Evolutionary conservation across 2,797 vertebrate genomes (phyloP), one percentile per base, ranked within the genome.

Genomic region (Rhadinocentrus ornatus): DNA sequence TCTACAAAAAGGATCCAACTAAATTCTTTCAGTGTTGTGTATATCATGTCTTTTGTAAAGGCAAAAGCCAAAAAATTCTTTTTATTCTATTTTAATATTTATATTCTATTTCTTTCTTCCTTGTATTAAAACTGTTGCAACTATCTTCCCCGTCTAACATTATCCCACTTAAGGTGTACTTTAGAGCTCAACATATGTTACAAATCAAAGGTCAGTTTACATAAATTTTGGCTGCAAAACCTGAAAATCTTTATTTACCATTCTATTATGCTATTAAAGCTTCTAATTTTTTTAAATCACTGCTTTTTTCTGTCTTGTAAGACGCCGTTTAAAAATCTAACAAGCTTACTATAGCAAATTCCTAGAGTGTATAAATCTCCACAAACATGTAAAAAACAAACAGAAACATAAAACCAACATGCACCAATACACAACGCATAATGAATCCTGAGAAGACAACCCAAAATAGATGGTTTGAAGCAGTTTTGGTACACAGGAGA

Each of bases 401-500:
- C 15, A 59, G 5, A 58, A 6, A 66, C 31, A 57, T 31, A 52
- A 62, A 66, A 52, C 32, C 18, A 53, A 68, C 34, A 12, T 15
- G 20, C 12, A 11, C 26, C 8, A 3, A 27, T 27, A 44, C 54
- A 73, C 48, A n/a, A 15, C 0, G 20, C 7, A 32, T 44, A 27
- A 22, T 0, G 52, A 75, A 63, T 64, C 18, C n/a, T 0, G 16
- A 68, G 59, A 2, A 58, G 76, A 77, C n/a, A 53, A 66, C 62
- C 72, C 22, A 4, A 67, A 77, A 75, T 68, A 79, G 65, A 60
- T 5, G 60, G 0, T 70, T 79, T 55, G 34, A 39, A 73, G 48
- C 66, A 3, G 65, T 26, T 64, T 32, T 67, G 66, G 71, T 54
- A 52, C 66, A 27, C 18, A 65, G 46, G 48, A 15, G 32, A 62